phyloP scores from a whole-genome alignment of 1,140 invertebrate species.

The Laupala kohalensis region DNA sequence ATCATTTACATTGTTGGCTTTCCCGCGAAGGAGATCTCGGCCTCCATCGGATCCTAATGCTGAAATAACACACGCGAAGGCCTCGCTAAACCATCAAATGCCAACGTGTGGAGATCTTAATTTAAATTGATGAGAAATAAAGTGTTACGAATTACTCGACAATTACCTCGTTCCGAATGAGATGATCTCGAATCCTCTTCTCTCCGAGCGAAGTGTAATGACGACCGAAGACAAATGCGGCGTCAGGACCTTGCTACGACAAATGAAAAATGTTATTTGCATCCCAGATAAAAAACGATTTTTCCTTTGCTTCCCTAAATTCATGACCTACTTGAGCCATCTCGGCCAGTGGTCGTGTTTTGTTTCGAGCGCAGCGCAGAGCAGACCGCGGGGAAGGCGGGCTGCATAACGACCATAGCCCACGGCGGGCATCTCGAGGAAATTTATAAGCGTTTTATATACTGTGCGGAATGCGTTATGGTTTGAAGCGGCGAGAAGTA shows the following conservation, averaged over 20 bases:
- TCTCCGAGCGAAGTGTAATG: not conserved
- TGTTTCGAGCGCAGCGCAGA: not conserved
- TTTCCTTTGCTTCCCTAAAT: not conserved
- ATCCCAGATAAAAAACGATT: not conserved
- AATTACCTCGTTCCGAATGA: not conserved
- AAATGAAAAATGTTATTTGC: not conserved
- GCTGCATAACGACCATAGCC: not conserved
- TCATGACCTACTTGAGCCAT: not conserved
- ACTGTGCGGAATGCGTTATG: not conserved
- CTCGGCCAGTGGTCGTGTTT: not conserved
- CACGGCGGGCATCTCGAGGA: not conserved
- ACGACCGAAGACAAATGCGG: not conserved
- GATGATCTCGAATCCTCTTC: not conserved
- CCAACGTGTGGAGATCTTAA: not conserved
- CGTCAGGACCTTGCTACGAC: not conserved
- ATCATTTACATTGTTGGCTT: not conserved
- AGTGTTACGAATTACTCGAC: conserved; percentile 3
- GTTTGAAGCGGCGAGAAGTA: not conserved
- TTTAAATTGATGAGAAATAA: conserved; percentile 8
- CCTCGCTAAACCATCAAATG: not conserved
- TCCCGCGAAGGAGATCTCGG: not conserved
- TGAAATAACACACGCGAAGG: not conserved
- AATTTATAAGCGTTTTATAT: not conserved
- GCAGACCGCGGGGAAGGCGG: not conserved
- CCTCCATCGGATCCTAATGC: not conserved